Evolutionary conservation across 2,797 vertebrate species (phyloP).

Genomic region (Sternarchorhynchus goeldii): DNA sequence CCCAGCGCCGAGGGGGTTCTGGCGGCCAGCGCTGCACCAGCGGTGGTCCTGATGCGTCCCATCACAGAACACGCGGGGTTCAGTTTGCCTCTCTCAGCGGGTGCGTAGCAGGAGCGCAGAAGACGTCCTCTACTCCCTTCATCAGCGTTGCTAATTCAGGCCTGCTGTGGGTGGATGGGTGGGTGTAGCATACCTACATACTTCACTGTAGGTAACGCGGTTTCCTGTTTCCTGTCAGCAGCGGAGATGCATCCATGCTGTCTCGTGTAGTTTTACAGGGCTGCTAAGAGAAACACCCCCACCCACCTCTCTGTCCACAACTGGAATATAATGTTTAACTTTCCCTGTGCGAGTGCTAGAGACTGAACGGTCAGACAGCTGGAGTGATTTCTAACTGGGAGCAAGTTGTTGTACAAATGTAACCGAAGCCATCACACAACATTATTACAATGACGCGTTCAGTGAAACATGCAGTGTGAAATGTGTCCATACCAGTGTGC

Average conservation of each 20-base stretch:
- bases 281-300: background rate
- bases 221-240: background rate
- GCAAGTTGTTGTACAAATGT: too few relatives aligned
- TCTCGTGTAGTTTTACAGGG: background rate
- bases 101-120: constrained; percentile 18
- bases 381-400: too few relatives aligned
- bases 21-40: background rate
- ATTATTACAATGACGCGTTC: too few relatives aligned
- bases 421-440: too few relatives aligned
- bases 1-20: background rate
- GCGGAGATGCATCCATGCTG: background rate
- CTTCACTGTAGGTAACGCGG: constrained; percentile 3
- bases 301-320: too few relatives aligned
- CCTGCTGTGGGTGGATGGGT: constrained; percentile 5
- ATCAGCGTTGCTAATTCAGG: constrained; percentile 50
- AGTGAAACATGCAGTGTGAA: too few relatives aligned
- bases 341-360: too few relatives aligned
- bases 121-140: constrained; percentile 35
- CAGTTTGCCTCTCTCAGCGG: constrained; percentile 37
- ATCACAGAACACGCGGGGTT: constrained; percentile 17
- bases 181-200: background rate
- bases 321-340: too few relatives aligned
- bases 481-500: too few relatives aligned
- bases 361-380: too few relatives aligned
- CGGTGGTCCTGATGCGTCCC: constrained; percentile 28